Evolutionary conservation across 2,888 invertebrate genomes (phyloP), one percentile per base, ranked within the genome.

Genomic region (Chrysolina oricalcia): DNA sequence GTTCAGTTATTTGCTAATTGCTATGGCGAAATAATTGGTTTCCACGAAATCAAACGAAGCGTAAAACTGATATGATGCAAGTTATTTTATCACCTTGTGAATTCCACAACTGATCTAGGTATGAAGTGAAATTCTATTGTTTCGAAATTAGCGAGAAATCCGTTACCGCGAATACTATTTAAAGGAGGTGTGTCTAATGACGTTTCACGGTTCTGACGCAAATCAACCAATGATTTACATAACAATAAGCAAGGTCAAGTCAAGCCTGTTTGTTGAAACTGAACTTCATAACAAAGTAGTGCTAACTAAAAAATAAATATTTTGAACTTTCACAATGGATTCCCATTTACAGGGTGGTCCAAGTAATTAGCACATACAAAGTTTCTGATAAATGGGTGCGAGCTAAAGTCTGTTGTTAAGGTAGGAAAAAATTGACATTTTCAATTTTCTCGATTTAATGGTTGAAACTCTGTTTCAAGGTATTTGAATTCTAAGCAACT

Each of bases 61-160:
- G 4, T 35, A 35, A 8, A 35, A 35, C 6, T 8, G 35, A 35
- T 35, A 3, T 35, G 35, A 8, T 35, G 35, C 4, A 35, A 35
- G 35, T 35, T 3, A 6, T 35, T n/a, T 35, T 35, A 46, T 4
- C 15, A 46, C 46, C 15, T 46, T 46, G 46, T n/a, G 15, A 15
- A 46, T 46, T 48, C 17, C 48, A 10, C 17, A 48, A 11, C 56
- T 56, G 56, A 56, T 56, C 15, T 21, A 21, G 13, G 6, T 23
- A 5, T 8, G 11, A 56, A 56, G 56, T 13, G 23, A 23, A 56
- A 10, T 23, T 15, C 13, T 11, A 21, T 56, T 21, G 56, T 56
- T 56, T 56, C 6, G 56, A 56, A 56, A 56, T 56, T 56, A 56
- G 56, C 56, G 13, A 23, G 56, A 56, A 56, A 21, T 56, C 56